Conservation (phyloP, 2,113 vertebrate species). For the Machaerirhynchus nigripectus region DNA sequence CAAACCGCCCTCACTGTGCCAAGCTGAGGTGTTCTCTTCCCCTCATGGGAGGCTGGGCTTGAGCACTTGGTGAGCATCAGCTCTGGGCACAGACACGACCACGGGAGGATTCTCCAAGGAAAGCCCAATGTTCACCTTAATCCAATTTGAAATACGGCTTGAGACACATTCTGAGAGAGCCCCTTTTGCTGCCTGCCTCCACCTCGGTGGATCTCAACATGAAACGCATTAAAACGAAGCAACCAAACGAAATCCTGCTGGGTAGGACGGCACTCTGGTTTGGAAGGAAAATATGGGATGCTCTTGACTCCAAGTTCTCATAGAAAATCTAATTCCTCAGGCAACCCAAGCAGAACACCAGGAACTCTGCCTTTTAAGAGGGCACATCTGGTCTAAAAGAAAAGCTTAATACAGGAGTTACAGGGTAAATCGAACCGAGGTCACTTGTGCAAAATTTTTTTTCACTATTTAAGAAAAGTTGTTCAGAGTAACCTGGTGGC, state of each 20-base stretch:
- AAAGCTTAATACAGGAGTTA: background rate
- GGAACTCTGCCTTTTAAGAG: background rate
- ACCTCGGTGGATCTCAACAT: background rate
- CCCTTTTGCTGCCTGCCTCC: background rate
- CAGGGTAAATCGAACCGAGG: background rate
- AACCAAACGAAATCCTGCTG: background rate
- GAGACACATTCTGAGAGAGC: background rate
- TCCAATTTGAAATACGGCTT: background rate
- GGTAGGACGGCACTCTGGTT: accelerated
- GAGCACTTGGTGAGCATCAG: background rate
- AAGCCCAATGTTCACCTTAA: background rate
- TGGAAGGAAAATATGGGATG: background rate
- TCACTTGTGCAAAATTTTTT: background rate
- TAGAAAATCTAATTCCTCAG: background rate
- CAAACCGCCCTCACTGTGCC: accelerated
- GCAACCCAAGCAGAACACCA: background rate
- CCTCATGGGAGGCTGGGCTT: accelerated
- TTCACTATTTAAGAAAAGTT: background rate
- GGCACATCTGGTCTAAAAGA: background rate
- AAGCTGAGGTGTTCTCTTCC: background rate
- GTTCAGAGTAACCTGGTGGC: background rate
- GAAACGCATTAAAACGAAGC: background rate
- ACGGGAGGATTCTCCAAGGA: background rate
- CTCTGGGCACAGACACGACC: background rate
- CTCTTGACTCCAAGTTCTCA: background rate